A percentile compares a stretch with the other conserved stretches of the same genome.
phyloP scores from a whole-genome alignment of 2,888 invertebrate genomes.

The Selenia dentaria region DNA sequence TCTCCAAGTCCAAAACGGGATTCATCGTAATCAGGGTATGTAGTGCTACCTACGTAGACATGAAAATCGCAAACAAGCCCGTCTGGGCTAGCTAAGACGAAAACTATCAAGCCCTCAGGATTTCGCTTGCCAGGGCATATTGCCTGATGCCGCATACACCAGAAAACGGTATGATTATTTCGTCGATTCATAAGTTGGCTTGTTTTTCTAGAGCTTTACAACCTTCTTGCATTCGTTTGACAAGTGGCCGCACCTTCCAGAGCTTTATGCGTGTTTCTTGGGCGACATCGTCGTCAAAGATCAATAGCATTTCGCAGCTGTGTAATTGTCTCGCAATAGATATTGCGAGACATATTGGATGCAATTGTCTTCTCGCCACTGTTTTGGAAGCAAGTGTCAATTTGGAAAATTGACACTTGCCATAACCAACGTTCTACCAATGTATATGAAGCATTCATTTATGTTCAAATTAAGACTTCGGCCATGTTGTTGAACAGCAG shows the following conservation, averaged over 20 bases:
- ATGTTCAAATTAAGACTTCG: no score
- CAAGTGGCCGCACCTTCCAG: neutral
- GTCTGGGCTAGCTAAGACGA: conserved; percentile 7
- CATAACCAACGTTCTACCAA: no score
- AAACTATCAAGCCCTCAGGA: conserved; percentile 1
- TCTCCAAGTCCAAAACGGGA: conserved; percentile 10
- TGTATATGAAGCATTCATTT: no score
- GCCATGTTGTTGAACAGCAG: no score
- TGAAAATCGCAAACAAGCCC: conserved; percentile 4
- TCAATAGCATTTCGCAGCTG: neutral
- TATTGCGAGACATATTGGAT: neutral
- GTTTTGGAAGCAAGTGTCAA: no score
- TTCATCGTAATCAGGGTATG: neutral
- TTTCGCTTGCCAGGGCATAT: conserved; percentile 7
- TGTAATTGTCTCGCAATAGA: no score
- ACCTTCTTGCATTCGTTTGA: neutral
- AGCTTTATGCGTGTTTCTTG: neutral
- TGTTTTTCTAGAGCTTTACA: no score
- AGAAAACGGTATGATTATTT: conserved; percentile 12
- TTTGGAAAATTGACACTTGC: no score
- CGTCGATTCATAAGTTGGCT: neutral
- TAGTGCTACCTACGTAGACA: conserved; percentile 25
- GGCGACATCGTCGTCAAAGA: neutral
- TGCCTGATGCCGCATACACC: conserved; percentile 4
- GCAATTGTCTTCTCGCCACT: no score